A percentile compares a stretch with the other conserved stretches of the same genome.
Conservation (phyloP, 2,888 invertebrate genomes). For the Eristalis tenax region DNA sequence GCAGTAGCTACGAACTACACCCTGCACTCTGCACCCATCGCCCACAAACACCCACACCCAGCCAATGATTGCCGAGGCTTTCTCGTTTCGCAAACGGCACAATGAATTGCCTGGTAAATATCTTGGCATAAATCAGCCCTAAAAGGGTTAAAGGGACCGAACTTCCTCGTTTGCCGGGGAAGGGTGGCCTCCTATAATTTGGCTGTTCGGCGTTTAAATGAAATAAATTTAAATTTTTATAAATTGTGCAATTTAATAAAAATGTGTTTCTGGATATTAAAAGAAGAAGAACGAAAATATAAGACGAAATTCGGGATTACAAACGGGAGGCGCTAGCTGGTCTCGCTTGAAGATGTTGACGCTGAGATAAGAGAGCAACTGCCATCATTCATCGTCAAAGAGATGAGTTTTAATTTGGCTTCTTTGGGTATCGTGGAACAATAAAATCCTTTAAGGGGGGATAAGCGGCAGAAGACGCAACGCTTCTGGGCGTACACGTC, state of each 20-base stretch:
- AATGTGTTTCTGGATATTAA: constrained; percentile 3
- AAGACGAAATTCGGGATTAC: neutral
- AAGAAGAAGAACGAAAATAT: neutral
- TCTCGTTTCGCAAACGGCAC: constrained; percentile 19
- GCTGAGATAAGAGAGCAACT: neutral
- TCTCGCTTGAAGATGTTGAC: neutral
- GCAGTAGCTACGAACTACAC: neutral
- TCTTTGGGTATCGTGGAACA: neutral
- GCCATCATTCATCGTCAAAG: neutral
- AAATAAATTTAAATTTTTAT: constrained; percentile 16
- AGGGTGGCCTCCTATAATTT: neutral
- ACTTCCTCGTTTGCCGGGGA: neutral
- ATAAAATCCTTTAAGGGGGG: neutral
- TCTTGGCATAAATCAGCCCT: constrained; percentile 32
- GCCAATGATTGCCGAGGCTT: constrained; percentile 9
- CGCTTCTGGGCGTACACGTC: neutral
- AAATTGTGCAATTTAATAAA: constrained; percentile 16
- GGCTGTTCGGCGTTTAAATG: neutral
- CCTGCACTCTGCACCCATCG: neutral
- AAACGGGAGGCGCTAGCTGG: neutral
- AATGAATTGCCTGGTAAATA: constrained; percentile 42
- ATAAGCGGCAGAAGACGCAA: neutral
- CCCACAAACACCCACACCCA: neutral
- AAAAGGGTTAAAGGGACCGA: constrained; percentile 35
- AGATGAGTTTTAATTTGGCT: constrained; percentile 1